These are phyloP conservation scores for Lordiphosa mommai DNA, from an alignment of 1,140 invertebrate species.

Conservation along the genomic window DNA sequence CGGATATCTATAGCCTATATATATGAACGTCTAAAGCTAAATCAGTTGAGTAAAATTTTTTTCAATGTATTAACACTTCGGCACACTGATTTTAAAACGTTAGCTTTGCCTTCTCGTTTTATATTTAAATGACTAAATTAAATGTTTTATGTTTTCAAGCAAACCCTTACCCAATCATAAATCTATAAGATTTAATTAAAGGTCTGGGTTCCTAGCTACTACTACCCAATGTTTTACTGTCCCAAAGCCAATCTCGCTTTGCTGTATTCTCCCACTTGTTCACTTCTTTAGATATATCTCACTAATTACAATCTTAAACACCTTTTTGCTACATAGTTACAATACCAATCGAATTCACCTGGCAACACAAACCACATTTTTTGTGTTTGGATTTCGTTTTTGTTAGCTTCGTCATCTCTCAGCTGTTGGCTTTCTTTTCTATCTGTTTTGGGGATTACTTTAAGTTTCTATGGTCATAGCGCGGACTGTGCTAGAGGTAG, in stretches of 20 bases:
- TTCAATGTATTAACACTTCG: no score
- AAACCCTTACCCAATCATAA: no score
- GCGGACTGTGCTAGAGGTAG: conserved; percentile 29
- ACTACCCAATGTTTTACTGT: neutral
- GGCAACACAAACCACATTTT: conserved; percentile 34
- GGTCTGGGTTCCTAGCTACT: no score
- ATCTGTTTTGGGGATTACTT: conserved; percentile 7
- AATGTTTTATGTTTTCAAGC: no score
- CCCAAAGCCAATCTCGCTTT: neutral
- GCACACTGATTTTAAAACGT: no score
- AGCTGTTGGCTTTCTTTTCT: neutral
- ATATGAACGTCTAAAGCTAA: no score
- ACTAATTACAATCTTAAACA: conserved; percentile 1
- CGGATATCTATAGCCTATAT: no score
- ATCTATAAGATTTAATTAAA: no score
- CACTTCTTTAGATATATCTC: conserved; percentile 1
- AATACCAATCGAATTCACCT: conserved; percentile 6
- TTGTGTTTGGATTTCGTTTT: conserved; percentile 10
- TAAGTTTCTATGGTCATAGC: conserved; percentile 42
- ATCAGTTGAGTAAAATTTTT: no score
- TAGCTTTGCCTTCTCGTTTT: no score
- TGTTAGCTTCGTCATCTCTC: neutral
- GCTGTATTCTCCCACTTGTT: conserved; percentile 8
- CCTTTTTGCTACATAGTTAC: neutral
- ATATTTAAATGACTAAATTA: no score